Percentiles rank a stretch among this genome's conserved stretches.
phyloP scores from a whole-genome alignment of 2,113 vertebrate species.

The Catharus minimus region DNA sequence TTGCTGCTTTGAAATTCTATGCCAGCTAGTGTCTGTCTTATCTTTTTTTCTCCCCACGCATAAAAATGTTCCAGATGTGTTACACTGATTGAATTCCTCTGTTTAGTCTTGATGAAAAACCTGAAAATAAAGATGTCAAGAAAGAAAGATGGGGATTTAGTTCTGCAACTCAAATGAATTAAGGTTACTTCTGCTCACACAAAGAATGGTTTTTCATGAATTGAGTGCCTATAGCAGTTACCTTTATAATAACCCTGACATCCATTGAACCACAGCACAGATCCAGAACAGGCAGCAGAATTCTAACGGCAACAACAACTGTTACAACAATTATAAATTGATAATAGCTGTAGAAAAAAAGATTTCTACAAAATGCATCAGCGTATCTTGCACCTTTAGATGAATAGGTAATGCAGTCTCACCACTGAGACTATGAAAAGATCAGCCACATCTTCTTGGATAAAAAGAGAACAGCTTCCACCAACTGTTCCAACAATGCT shows the following conservation, averaged over 20 bases:
- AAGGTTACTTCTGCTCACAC: background rate
- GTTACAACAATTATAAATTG: background rate
- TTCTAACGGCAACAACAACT: background rate
- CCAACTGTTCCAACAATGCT: conserved; percentile 13
- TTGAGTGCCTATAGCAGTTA: background rate
- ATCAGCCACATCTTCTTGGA: background rate
- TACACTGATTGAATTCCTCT: conserved; percentile 6
- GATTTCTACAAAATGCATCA: background rate
- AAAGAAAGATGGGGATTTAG: conserved; percentile 29
- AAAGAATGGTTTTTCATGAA: background rate
- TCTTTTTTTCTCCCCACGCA: background rate
- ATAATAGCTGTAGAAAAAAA: conserved; percentile 3
- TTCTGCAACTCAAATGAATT: background rate
- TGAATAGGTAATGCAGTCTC: background rate
- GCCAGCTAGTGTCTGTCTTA: background rate
- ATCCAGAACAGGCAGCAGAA: conserved; percentile 49
- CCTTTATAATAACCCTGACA: background rate
- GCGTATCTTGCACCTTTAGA: background rate
- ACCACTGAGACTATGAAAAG: background rate
- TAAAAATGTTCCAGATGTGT: background rate
- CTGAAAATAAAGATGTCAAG: conserved; percentile 30
- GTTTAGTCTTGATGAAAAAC: conserved; percentile 15
- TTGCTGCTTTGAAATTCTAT: conserved; percentile 25
- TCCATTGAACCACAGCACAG: conserved; percentile 25
- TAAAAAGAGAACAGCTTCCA: conserved; percentile 20